Evolutionary conservation across 1,140 invertebrate genomes (phyloP), one percentile per base, ranked within the genome.

Genomic region (Chironomus striatipennis): DNA sequence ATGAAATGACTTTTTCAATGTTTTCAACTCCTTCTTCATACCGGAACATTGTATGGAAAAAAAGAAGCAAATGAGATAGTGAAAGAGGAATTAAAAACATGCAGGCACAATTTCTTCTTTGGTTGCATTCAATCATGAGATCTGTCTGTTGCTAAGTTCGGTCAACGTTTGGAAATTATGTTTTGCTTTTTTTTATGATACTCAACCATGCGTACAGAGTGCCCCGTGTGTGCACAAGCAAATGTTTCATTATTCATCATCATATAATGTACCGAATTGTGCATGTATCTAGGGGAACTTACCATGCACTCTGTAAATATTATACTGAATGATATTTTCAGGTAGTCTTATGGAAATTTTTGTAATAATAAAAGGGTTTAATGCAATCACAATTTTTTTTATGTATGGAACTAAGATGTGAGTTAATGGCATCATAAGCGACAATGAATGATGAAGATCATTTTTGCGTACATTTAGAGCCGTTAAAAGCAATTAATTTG

Each of bases 401-500:
- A 34, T 34, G 5, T 5, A 34, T 5, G 24, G 24, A 34, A 34
- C 24, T 34, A 5, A 34, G 24, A 57, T 57, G 12, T 15, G 47
- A 57, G 47, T 57, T 5, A 34, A 34, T 34, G 5, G 24, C 24
- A 34, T 34, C 24, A 34, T 34, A 57, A 57, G 47, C 47, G 12
- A 57, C 47, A 57, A 57, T 57, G 12, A n/a, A 57, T 57, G 47
- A 57, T 15, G 47, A 57, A n/a, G 47, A 57, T 15, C 47, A n/a
- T 12, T 57, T 57, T 15, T 57, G 47, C 24, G 24, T 34, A 5
- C 47, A 57, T 57, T 12, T 57, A 57, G 47, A 57, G 47, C 47
- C 47, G 47, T 57, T 57, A 57, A 57, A 57, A 57, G 47, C 47
- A 57, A 57, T 57, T 57, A 57, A 57, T 57, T 57, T 57, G 47